These are phyloP conservation scores for Halcyon smyrnensis DNA, from an alignment of 2,797 vertebrate species.

Conservation along the genomic window DNA sequence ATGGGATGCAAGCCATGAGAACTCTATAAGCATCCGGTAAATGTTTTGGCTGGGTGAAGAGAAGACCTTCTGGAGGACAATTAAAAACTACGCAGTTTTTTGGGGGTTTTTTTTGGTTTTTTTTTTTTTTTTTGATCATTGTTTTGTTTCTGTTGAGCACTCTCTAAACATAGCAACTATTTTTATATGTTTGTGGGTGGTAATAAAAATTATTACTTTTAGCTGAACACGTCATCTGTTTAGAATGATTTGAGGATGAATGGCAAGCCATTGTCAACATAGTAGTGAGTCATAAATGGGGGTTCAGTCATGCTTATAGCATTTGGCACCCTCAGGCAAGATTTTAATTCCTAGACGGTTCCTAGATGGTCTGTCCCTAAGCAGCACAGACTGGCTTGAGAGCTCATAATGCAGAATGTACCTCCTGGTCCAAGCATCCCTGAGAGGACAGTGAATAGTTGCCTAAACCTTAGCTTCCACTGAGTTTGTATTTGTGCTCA, in stretches of 20 bases:
- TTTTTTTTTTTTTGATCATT: not conserved
- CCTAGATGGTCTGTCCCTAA: not conserved
- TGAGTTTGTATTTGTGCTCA: not conserved
- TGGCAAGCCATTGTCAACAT: not conserved
- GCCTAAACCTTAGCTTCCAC: not conserved
- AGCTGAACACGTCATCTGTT: not conserved
- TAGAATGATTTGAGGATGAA: not conserved
- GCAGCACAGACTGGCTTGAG: not conserved
- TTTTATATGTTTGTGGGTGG: not conserved
- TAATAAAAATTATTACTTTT: not conserved
- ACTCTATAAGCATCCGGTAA: conserved; percentile 14
- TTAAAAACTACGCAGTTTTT: not conserved
- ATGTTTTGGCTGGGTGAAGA: conserved; percentile 33
- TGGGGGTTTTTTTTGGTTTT: not conserved
- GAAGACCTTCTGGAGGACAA: conserved; percentile 40
- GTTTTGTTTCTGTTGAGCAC: conserved; percentile 7
- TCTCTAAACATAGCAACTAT: conserved; percentile 34
- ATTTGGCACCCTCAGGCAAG: accelerated
- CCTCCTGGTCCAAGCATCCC: not conserved
- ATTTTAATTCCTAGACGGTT: not conserved
- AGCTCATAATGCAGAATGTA: not conserved
- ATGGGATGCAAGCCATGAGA: conserved; percentile 51
- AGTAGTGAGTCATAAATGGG: not conserved
- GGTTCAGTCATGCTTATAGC: not conserved
- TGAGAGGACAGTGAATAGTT: not conserved